Percentiles rank a stretch among this genome's conserved stretches.
phyloP scores from a whole-genome alignment of 2,888 invertebrate species.

The Diplolepis rosae region DNA sequence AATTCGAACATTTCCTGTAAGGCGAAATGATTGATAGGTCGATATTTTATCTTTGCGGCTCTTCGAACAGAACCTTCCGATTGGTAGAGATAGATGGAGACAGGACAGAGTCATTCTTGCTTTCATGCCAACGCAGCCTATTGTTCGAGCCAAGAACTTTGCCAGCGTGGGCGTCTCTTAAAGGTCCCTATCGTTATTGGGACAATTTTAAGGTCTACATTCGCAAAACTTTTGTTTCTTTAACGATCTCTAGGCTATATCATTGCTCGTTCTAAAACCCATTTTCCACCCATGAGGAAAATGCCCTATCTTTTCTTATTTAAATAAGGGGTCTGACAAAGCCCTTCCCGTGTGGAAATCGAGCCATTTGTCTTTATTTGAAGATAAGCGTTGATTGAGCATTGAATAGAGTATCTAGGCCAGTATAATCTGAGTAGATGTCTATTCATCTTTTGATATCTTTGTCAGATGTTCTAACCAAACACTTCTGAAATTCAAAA shows the following conservation, averaged over 20 bases:
- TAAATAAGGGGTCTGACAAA: too few species aligned
- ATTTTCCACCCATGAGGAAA: too few species aligned
- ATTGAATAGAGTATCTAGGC: too few species aligned
- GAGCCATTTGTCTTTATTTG: too few species aligned
- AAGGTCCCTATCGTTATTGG: background rate
- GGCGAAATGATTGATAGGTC: slow-evolving; percentile 19
- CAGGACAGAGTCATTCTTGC: slow-evolving; percentile 28
- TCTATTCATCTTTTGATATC: too few species aligned
- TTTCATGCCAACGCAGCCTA: slow-evolving; percentile 32
- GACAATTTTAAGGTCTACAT: background rate
- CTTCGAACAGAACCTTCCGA: slow-evolving; percentile 3
- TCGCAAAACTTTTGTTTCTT: background rate
- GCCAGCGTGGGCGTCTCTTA: background rate
- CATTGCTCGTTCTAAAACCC: too few species aligned
- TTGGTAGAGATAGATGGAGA: slow-evolving; percentile 12
- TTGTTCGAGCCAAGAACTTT: background rate
- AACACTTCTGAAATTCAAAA: too few species aligned
- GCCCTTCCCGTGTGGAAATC: too few species aligned
- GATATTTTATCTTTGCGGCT: slow-evolving; percentile 30
- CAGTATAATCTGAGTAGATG: too few species aligned
- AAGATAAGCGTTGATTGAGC: too few species aligned
- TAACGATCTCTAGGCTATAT: background rate
- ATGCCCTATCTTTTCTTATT: too few species aligned
- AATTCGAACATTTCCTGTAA: slow-evolving; percentile 28
- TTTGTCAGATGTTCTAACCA: too few species aligned